A percentile compares a stretch with the other conserved stretches of the same genome.
Conservation (phyloP, 2,797 vertebrate species). For the Spinibarbus caldwelli region DNA sequence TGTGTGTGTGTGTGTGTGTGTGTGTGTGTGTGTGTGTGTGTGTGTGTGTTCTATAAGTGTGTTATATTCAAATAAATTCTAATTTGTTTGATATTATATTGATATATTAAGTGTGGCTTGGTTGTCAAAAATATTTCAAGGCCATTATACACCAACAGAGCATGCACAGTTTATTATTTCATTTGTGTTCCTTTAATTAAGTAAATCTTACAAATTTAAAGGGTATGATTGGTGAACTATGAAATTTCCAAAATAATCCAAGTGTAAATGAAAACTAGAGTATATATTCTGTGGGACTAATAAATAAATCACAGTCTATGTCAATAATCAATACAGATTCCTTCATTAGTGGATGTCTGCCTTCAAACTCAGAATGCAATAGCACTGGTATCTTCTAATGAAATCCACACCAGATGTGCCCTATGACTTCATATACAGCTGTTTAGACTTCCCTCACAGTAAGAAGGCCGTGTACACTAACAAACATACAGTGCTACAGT, state of each 20-base stretch:
- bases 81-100: neutral
- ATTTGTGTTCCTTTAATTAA: neutral
- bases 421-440: constrained; percentile 44
- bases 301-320: constrained; percentile 1
- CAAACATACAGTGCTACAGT: constrained; percentile 41
- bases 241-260: neutral
- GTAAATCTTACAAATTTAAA: neutral
- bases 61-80: neutral
- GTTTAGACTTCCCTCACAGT: constrained; percentile 48
- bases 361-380: constrained; percentile 22
- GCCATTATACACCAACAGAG: neutral
- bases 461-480: constrained; percentile 38
- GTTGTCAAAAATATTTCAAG: neutral
- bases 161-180: constrained; percentile 17
- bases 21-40: no score
- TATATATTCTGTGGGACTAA: neutral
- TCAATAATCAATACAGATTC: neutral
- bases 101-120: neutral
- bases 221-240: neutral
- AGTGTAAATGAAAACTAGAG: neutral
- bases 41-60: no score
- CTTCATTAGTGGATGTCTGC: constrained; percentile 7
- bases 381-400: constrained; percentile 13
- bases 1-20: no score
- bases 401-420: constrained; percentile 39